These are phyloP conservation scores for Drosophila lacteicornis DNA, from an alignment of 1,140 invertebrate species.

Conservation along the genomic window DNA sequence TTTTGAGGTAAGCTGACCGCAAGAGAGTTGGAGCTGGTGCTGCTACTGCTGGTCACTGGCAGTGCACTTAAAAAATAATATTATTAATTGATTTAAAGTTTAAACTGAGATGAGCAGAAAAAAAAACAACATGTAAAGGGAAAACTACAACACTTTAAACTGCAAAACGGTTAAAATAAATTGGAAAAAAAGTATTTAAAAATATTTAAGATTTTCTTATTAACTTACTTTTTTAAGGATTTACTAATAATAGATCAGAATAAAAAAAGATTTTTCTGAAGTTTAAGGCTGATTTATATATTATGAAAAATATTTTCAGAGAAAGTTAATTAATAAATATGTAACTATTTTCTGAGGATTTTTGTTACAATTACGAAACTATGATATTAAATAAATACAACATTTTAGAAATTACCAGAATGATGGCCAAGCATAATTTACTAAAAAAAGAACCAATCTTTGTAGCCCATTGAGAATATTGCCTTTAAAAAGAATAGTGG, in stretches of 20 bases:
- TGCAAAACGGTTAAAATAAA: no score
- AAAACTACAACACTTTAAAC: neutral
- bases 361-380: neutral
- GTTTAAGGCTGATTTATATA: neutral
- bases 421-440: neutral
- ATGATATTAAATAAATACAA: neutral
- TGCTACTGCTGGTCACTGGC: conserved; percentile 3
- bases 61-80: conserved; percentile 13
- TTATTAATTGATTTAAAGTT: neutral
- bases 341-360: neutral
- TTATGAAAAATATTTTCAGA: no score
- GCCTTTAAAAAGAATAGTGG: neutral
- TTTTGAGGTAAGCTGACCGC: conserved; percentile 14
- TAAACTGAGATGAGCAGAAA: neutral
- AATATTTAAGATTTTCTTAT: neutral
- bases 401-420: no score
- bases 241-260: neutral
- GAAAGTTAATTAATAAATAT: no score
- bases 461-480: neutral
- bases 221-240: neutral
- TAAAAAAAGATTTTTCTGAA: neutral
- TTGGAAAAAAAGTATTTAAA: no score
- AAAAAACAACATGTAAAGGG: neutral
- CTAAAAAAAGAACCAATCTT: no score
- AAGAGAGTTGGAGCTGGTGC: conserved; percentile 12